Base-by-base conservation (phyloP, 2,888 invertebrate species). In the Troilus luridus region DNA sequence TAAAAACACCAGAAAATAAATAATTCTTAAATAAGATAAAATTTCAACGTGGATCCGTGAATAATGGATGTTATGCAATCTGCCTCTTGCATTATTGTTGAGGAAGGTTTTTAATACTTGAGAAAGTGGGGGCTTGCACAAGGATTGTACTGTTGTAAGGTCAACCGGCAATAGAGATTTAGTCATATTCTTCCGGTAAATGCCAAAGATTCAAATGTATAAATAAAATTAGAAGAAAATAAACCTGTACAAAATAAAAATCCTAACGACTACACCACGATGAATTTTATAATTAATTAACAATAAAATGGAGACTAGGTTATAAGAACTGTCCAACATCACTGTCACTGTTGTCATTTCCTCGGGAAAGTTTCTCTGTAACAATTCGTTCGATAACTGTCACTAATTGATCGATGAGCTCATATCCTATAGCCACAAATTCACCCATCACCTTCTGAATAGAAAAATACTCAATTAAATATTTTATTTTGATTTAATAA, bases 31-130 rank as follows among this genome's bases (percentile, higher is more conserved):
- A 41, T 17, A 77, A 77, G 27, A 77, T 77, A 77, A 27, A 77
- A 77, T 77, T 77, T 77, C 27, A 11, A 9, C 14, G 17, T 6
- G 41, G 24, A 77, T 41, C 41, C 72, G 72, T 77, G 72, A 41
- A 77, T 77, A 77, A 77, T 77, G 72, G 72, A 77, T 8, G 72
- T 77, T 77, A 41, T 77, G 72, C 72, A 77, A 77, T 77, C 72
- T 77, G 72, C 72, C 27, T 41, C 27, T 77, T 77, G 72, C 72
- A 77, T 77, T 77, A 77, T 77, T 77, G 72, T 77, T 77, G 72
- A 41, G 72, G 72, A 77, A 77, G 72, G 72, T 77, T 77, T 77
- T 77, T 72, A 72, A 72, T 72, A 72, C 72, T 72, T 41, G 72
- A 41, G 72, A 77, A 77, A 77, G 72, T 17, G 72, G 27, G 19